Conservation (phyloP, 2,113 vertebrate species). For the Indicator indicator region DNA sequence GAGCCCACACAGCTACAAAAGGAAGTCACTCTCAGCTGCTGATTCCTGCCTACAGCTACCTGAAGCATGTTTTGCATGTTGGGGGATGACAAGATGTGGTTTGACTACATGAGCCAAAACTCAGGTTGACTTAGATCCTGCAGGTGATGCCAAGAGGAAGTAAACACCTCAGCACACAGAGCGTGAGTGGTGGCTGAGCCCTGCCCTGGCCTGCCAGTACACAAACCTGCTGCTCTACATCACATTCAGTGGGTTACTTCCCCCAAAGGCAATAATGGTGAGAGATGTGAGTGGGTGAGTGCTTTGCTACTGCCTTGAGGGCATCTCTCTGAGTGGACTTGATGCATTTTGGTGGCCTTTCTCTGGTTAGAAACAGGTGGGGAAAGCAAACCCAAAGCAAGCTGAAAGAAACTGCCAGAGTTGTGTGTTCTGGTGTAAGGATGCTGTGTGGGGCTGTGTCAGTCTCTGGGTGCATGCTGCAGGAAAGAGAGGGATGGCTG, state of each 20-base stretch:
- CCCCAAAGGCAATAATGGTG: not conserved
- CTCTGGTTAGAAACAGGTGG: not conserved
- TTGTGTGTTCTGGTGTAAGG: not conserved
- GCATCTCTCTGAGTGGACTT: not conserved
- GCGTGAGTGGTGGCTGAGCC: fast-evolving
- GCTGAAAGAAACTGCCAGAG: not conserved
- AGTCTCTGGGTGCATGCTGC: not conserved
- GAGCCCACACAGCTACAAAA: not conserved
- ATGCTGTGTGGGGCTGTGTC: not conserved
- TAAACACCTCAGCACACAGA: fast-evolving
- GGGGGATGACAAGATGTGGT: not conserved
- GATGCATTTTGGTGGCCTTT: slow-evolving; percentile 17
- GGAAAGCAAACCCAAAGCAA: not conserved
- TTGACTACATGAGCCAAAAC: not conserved
- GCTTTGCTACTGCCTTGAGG: not conserved
- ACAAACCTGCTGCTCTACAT: too few relatives aligned
- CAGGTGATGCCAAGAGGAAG: not conserved
- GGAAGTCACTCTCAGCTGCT: not conserved
- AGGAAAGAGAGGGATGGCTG: not conserved
- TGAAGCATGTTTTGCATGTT: fast-evolving
- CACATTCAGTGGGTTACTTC: fast-evolving
- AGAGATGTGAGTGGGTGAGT: not conserved
- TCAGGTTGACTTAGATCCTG: fast-evolving
- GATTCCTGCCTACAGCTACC: not conserved
- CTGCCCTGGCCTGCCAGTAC: not conserved